These are phyloP conservation scores for Sebastes umbrosus DNA, from an alignment of 2,797 vertebrate genomes.

Conservation along the genomic window DNA sequence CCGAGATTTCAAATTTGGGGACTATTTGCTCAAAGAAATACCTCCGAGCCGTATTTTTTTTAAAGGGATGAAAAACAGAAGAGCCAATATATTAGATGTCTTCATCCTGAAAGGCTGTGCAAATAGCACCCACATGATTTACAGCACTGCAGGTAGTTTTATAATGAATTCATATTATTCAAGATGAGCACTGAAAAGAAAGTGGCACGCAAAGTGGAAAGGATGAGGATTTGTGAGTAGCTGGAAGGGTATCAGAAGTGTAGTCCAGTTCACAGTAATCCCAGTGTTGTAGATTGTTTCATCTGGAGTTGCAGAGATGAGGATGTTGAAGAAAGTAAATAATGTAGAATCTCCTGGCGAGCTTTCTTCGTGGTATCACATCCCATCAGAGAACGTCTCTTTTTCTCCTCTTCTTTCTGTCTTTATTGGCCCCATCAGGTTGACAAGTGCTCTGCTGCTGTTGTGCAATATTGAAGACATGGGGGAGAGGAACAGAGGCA, in stretches of 20 bases:
- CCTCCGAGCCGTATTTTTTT: background rate
- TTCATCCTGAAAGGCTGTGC: background rate
- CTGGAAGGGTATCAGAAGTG: background rate
- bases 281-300: background rate
- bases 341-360: constrained; percentile 27
- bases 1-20: background rate
- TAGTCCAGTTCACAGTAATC: background rate
- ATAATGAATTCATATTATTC: background rate
- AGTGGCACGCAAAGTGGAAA: background rate
- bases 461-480: constrained; percentile 48
- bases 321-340: constrained; percentile 40
- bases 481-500: constrained; percentile 12
- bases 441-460: constrained; percentile 36
- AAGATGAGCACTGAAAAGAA: background rate
- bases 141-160: background rate
- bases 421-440: constrained; percentile 32
- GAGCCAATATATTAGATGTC: background rate
- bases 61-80: background rate
- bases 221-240: background rate
- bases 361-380: constrained; percentile 13
- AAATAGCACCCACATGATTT: background rate
- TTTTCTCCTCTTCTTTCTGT: background rate
- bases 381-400: constrained; percentile 28
- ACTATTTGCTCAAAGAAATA: constrained; percentile 1
- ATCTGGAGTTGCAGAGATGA: constrained; percentile 1